phyloP scores from a whole-genome alignment of 2,113 vertebrate genomes.

The Andinoacara biseriatus region DNA sequence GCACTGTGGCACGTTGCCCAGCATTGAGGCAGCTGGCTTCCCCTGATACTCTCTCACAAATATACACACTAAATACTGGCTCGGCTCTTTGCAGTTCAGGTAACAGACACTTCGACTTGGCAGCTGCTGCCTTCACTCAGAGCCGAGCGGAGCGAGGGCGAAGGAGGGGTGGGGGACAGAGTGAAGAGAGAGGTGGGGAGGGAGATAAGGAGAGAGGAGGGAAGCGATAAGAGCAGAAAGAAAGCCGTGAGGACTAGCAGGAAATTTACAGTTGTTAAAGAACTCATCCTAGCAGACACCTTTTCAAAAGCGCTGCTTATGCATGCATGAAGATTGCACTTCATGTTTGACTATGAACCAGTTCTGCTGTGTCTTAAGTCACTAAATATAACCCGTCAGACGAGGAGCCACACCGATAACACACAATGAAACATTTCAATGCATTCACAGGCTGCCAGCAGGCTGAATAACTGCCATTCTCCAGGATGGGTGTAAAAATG shows the following conservation, averaged over 20 bases:
- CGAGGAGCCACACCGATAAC: background rate
- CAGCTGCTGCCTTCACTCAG: constrained; percentile 76
- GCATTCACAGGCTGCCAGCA: background rate
- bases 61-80: background rate
- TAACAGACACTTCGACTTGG: constrained; percentile 55
- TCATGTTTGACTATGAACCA: background rate
- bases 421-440: background rate
- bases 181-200: background rate
- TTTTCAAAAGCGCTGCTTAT: background rate
- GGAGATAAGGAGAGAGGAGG: background rate
- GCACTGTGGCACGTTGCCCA: constrained; percentile 42
- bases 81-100: constrained; percentile 55
- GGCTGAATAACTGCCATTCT: background rate
- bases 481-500: background rate
- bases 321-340: background rate
- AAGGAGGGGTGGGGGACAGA: background rate
- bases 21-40: constrained; percentile 46
- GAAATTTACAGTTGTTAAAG: background rate
- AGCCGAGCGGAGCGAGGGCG: background rate
- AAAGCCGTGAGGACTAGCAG: background rate
- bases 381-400: background rate
- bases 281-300: background rate
- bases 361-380: background rate
- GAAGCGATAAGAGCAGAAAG: background rate
- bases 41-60: background rate